Evolutionary conservation across 2,888 invertebrate genomes (phyloP), one percentile per base, ranked within the genome.

Genomic region (Mechanitis messenoides): DNA sequence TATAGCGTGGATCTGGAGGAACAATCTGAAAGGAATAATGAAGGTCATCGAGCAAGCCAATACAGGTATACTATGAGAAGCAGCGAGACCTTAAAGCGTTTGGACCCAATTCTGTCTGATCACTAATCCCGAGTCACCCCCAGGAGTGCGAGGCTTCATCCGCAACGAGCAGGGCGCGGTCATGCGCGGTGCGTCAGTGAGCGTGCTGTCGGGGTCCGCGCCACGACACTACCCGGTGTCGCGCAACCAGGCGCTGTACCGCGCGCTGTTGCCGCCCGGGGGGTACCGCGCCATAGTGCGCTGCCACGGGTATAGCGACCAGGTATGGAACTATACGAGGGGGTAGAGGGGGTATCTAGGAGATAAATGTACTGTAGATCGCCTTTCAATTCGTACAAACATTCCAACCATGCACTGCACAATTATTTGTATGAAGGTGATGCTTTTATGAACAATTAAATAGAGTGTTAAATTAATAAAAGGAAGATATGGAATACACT

Each of bases 81-180:
- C 11, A 38, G 38, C 38, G 4, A 38, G 38, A 38, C 9, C 11
- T 42, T 11, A 42, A 50, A 12, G 3, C 4, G 3, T 6, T 1
- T 58, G 42, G 20, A 20, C 9, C 9, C 42, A 42, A 7, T 42
- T 9, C 11, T 42, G 1, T 42, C 2, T 42, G 42, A 42, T 9
- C 2, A 20, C 20, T 20, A 20, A 20, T 20, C 42, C 42, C 6
- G 9, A 1, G 3, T 3, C 6, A 9, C 11, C 42, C 9, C 55
- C 74, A 92, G 95, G 97, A 55, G 88, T 96, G 2, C 87, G 89
- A 58, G 97, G 96, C 0, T 92, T 92, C 72, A 91, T 98, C 0
- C 87, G 91, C 62, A 94, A 96, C 76, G 89, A 88, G 2, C 77
- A 90, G 6, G 93, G 93, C 0, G 81, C 91, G 33, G 93, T 94